These are phyloP conservation scores for Cyphomyrmex costatus DNA, from an alignment of 1,140 invertebrate genomes.

Conservation along the genomic window DNA sequence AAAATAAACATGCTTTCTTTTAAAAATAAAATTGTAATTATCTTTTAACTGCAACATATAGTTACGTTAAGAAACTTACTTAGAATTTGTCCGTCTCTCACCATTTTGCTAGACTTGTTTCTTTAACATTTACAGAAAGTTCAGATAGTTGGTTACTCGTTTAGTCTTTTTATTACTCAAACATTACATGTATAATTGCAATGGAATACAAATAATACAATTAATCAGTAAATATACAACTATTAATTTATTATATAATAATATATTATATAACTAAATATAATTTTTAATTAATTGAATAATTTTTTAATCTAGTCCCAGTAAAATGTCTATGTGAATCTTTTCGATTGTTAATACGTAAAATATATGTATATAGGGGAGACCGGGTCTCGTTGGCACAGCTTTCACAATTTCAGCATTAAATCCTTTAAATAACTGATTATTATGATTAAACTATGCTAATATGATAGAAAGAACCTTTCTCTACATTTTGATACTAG, in stretches of 20 bases:
- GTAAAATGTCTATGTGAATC: too few relatives aligned
- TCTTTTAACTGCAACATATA: slow-evolving; percentile 2
- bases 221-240: not conserved
- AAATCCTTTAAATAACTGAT: too few relatives aligned
- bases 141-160: not conserved
- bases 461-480: too few relatives aligned
- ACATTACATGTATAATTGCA: not conserved
- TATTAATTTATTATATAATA: not conserved
- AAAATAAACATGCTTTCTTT: not conserved
- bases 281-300: slow-evolving; percentile 19
- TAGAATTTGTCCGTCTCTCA: not conserved
- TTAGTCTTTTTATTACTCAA: not conserved
- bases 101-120: not conserved
- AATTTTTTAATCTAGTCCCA: too few relatives aligned
- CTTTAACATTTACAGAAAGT: not conserved
- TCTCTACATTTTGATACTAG: too few relatives aligned
- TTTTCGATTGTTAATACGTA: too few relatives aligned
- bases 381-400: too few relatives aligned
- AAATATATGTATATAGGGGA: too few relatives aligned
- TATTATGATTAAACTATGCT: too few relatives aligned
- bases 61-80: not conserved
- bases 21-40: not conserved
- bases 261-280: not conserved
- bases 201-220: not conserved
- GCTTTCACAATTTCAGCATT: too few relatives aligned